Percentiles rank a stretch among this genome's conserved stretches.
These are phyloP conservation scores for Drosophila murphyi DNA, from an alignment of 1,140 invertebrate species.

Conservation along the genomic window DNA sequence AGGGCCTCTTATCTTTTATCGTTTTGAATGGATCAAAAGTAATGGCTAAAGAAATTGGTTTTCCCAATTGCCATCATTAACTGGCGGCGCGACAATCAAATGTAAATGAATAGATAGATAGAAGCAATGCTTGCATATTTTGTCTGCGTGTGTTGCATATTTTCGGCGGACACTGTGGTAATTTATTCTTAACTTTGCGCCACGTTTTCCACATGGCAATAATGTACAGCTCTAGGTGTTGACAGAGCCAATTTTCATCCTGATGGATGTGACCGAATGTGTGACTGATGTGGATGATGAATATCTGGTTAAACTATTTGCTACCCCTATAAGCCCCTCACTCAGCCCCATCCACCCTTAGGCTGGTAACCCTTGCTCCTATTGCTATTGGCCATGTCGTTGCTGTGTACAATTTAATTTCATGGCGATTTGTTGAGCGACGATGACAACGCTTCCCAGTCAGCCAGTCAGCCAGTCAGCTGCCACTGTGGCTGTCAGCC, in stretches of 20 bases:
- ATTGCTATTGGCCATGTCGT: constrained; percentile 39
- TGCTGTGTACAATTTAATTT: constrained; percentile 75
- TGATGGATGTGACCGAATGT: constrained; percentile 44
- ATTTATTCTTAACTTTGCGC: neutral
- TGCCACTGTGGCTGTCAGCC: constrained; percentile 60
- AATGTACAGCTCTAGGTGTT: constrained; percentile 51
- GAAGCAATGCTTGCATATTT: constrained; percentile 15
- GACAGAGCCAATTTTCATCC: constrained; percentile 70
- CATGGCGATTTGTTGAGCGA: constrained; percentile 70
- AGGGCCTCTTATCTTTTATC: neutral
- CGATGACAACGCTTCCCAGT: constrained; percentile 25
- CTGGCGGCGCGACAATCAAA: constrained; percentile 10
- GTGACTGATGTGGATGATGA: constrained; percentile 66
- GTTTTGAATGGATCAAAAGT: constrained; percentile 7
- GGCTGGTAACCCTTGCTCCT: neutral
- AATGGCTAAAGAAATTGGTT: neutral
- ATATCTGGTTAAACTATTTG: constrained; percentile 81
- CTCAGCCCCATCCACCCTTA: too few species aligned
- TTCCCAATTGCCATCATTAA: constrained; percentile 12
- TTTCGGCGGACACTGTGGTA: constrained; percentile 18
- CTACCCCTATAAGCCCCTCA: constrained; percentile 23
- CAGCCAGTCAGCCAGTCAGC: constrained; percentile 10
- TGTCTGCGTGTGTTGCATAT: constrained; percentile 7
- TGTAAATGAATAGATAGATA: neutral
- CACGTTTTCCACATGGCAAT: neutral